Evolutionary conservation across 2,888 invertebrate species (phyloP).

Genomic region (Temnothorax rugatulus): DNA sequence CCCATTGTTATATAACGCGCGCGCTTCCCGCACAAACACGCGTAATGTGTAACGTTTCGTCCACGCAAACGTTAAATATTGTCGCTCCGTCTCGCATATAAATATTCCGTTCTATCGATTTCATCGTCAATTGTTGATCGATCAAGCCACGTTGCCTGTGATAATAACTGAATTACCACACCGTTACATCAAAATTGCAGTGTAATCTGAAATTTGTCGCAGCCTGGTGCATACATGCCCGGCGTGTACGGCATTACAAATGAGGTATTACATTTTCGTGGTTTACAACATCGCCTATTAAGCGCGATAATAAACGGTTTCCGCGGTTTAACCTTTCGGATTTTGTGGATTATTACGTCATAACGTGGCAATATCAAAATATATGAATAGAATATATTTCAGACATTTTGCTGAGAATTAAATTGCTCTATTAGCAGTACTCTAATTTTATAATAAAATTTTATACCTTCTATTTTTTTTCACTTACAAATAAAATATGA

Average conservation of each 20-base stretch:
- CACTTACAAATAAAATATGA: not conserved
- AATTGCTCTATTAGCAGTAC: not conserved
- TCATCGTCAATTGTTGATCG: constrained; percentile 46
- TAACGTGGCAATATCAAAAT: not conserved
- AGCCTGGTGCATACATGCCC: constrained; percentile 1
- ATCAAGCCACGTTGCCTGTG: constrained; percentile 36
- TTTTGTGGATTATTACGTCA: constrained; percentile 18
- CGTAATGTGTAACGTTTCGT: constrained; percentile 48
- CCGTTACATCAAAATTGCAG: constrained; percentile 49
- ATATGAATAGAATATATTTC: not conserved
- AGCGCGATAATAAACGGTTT: constrained; percentile 29
- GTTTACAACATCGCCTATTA: constrained; percentile 31
- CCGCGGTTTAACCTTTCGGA: constrained; percentile 34
- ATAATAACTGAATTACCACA: constrained; percentile 46
- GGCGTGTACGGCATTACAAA: constrained; percentile 34
- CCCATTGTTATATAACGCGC: constrained; percentile 27
- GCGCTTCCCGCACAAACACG: constrained; percentile 30
- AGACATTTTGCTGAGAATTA: not conserved
- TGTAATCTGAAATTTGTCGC: constrained; percentile 41
- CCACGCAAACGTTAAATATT: constrained; percentile 49
- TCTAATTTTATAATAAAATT: not conserved
- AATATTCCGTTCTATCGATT: constrained; percentile 48
- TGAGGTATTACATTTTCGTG: constrained; percentile 34
- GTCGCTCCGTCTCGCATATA: constrained; percentile 43
- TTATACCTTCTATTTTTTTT: not conserved